A percentile compares a stretch with the other conserved stretches of the same genome.
phyloP scores from a whole-genome alignment of 2,113 vertebrate species.

The Phalacrocorax aristotelis region DNA sequence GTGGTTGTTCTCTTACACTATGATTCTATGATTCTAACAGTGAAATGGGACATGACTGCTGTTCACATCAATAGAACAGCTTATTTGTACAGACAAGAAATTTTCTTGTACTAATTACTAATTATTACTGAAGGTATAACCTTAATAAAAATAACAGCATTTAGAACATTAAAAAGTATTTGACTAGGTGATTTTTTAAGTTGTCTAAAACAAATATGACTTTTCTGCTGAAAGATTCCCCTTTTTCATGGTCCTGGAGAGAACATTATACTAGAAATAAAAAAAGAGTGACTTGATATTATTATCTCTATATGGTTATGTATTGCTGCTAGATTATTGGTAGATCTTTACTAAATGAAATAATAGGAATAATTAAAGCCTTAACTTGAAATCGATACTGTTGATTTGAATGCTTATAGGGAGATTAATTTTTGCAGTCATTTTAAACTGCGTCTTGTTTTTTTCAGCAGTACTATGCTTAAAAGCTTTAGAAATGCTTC shows the following conservation, averaged over 20 bases:
- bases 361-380: conserved; percentile 13
- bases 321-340: not conserved
- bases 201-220: not conserved
- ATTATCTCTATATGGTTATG: not conserved
- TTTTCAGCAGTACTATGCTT: not conserved
- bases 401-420: not conserved
- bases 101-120: not conserved
- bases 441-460: conserved; percentile 9
- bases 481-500: not conserved
- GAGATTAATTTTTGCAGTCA: not conserved
- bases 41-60: not conserved
- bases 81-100: not conserved
- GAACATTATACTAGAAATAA: not conserved
- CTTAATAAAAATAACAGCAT: not conserved
- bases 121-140: not conserved
- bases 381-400: conserved; percentile 31
- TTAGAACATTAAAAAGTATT: not conserved
- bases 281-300: not conserved
- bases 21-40: not conserved
- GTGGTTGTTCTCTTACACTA: too few species aligned
- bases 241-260: not conserved
- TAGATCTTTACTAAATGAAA: not conserved
- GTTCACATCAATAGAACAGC: not conserved
- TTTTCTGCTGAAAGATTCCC: not conserved
- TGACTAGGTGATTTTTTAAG: not conserved